A percentile compares a stretch with the other conserved stretches of the same genome.
phyloP scores from a whole-genome alignment of 2,888 invertebrate species.

The Leptopterna dolabrata region DNA sequence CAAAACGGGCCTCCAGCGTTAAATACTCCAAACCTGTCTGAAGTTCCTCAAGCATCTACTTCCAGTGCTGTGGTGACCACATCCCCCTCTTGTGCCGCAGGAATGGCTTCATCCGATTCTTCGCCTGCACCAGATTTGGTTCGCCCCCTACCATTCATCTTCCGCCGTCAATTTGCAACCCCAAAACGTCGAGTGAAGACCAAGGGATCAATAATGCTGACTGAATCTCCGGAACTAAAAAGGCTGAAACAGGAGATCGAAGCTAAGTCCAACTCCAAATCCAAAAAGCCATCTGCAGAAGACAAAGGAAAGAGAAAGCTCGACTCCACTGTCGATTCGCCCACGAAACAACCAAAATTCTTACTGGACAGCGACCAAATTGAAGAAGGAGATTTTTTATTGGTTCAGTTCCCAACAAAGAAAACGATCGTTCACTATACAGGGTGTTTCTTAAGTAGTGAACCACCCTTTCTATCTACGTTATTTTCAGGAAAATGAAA shows the following conservation, averaged over 20 bases:
- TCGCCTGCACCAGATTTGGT: neutral
- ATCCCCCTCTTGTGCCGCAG: neutral
- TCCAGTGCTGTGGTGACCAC: neutral
- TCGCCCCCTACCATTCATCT: neutral
- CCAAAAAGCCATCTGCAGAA: neutral
- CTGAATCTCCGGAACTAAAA: neutral
- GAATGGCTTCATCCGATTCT: neutral
- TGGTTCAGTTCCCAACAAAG: neutral
- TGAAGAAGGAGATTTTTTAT: neutral
- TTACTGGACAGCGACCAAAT: neutral
- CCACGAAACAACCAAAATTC: neutral
- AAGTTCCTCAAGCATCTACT: neutral
- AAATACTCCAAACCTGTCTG: no score
- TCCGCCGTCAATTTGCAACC: neutral
- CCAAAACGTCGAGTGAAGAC: neutral
- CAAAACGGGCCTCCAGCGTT: no score
- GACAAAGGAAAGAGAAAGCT: neutral
- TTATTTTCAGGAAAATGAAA: no score
- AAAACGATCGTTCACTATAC: neutral
- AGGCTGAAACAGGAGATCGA: neutral
- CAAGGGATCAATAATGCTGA: neutral
- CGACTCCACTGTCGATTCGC: neutral
- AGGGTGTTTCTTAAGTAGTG: no score
- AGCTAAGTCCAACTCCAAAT: no score
- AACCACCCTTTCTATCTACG: no score